Evolutionary conservation across 1,140 invertebrate genomes (phyloP).

Genomic region (Neodiprion fabricii): DNA sequence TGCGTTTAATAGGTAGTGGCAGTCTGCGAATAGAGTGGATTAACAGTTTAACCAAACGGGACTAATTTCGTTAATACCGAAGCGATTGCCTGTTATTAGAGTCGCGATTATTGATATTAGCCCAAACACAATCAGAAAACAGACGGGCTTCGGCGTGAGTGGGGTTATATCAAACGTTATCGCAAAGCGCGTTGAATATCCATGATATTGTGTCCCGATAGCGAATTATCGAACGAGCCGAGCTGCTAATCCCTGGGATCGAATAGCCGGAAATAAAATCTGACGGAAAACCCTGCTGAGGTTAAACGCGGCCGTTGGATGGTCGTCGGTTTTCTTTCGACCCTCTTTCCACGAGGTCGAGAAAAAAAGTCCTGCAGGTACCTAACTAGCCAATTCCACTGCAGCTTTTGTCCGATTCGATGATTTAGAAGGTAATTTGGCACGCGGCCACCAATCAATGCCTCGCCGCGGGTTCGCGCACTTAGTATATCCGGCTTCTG

Average conservation of each 20-base stretch:
- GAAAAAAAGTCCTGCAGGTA: background rate
- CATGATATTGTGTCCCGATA: background rate
- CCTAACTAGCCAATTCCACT: background rate
- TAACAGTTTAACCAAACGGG: background rate
- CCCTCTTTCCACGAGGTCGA: background rate
- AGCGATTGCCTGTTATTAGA: background rate
- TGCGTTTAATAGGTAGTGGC: background rate
- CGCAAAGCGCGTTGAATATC: background rate
- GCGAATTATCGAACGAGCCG: background rate
- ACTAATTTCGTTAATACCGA: background rate
- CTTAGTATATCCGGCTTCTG: too few relatives aligned
- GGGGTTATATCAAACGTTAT: background rate
- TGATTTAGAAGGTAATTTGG: slow-evolving; percentile 51
- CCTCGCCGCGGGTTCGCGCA: too few relatives aligned
- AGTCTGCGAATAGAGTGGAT: background rate
- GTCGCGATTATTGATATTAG: background rate
- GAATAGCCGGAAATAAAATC: too few relatives aligned
- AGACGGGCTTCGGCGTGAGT: too few relatives aligned
- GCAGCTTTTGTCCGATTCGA: slow-evolving; percentile 33
- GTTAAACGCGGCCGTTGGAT: background rate
- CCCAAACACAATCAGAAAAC: too few relatives aligned
- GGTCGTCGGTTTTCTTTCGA: background rate
- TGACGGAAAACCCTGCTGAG: too few relatives aligned
- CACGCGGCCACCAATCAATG: slow-evolving; percentile 54
- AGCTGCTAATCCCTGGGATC: background rate